phyloP scores from a whole-genome alignment of 37 sponge, comb jelly and placozoan species.

The Aphrocallistes beatrix region DNA sequence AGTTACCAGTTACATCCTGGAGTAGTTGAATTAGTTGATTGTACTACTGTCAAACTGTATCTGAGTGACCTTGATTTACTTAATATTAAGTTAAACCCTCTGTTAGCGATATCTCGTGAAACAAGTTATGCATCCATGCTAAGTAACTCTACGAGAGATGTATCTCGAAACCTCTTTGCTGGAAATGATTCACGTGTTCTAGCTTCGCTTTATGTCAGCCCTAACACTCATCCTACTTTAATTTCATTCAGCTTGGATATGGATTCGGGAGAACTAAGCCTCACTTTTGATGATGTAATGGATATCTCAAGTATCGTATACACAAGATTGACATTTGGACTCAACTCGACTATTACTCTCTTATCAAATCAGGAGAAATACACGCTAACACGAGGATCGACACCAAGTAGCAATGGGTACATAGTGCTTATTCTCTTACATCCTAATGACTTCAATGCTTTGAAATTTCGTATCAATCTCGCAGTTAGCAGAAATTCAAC shows the following conservation, averaged over 20 bases:
- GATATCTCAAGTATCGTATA: conserved; percentile 28
- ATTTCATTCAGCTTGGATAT: conserved; percentile 56
- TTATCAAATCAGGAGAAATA: background rate
- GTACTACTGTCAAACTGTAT: background rate
- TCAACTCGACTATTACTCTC: background rate
- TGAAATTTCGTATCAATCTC: conserved; percentile 47
- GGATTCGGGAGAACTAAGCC: conserved; percentile 47
- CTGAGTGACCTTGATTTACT: conserved; percentile 4
- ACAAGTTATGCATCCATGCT: background rate
- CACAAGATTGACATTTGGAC: background rate
- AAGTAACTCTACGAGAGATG: background rate
- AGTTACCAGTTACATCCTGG: background rate
- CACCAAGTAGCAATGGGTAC: conserved; percentile 46
- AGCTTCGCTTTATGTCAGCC: background rate
- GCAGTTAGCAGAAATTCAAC: conserved; percentile 39
- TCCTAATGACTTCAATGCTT: conserved; percentile 50
- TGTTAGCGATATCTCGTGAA: background rate
- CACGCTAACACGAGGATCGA: conserved; percentile 29
- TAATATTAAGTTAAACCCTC: background rate
- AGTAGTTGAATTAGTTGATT: background rate
- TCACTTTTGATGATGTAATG: conserved; percentile 75
- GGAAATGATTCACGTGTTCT: background rate
- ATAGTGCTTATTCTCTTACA: conserved; percentile 30
- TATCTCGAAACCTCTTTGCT: background rate
- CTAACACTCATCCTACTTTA: conserved; percentile 25